phyloP scores from a whole-genome alignment of 2,888 invertebrate species.

The Ferdinandea cuprea region DNA sequence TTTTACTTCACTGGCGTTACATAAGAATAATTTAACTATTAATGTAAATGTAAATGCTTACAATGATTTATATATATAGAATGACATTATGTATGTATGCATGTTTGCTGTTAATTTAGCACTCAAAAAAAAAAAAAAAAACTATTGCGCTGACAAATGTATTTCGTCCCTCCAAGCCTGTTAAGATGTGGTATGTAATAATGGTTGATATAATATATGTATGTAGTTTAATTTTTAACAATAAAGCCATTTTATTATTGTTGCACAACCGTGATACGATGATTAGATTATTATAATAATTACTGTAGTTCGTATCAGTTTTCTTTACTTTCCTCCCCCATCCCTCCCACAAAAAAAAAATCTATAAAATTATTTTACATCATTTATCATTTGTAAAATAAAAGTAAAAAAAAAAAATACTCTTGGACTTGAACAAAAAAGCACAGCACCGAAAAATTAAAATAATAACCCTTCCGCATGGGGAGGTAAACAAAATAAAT shows the following conservation, averaged over 20 bases:
- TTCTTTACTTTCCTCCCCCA: conserved; percentile 27
- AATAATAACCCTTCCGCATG: background rate
- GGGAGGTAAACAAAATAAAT: background rate
- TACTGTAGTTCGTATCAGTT: conserved; percentile 63
- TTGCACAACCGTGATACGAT: conserved; percentile 9
- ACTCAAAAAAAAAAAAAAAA: conserved; percentile 15
- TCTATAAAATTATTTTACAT: background rate
- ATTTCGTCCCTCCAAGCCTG: conserved; percentile 6
- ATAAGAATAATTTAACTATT: conserved; percentile 15
- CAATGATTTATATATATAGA: conserved; percentile 30
- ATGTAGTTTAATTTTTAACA: conserved; percentile 6
- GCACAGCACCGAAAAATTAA: conserved; percentile 12
- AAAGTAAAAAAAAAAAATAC: background rate
- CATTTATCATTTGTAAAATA: background rate
- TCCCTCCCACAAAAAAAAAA: background rate
- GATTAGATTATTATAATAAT: conserved; percentile 1
- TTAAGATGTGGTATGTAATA: conserved; percentile 28
- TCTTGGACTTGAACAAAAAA: conserved; percentile 7
- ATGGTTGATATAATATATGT: conserved; percentile 17
- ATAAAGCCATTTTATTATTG: background rate
- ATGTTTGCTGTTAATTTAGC: conserved; percentile 54
- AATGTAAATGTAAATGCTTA: conserved; percentile 25
- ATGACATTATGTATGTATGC: conserved; percentile 46
- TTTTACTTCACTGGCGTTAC: conserved; percentile 63
- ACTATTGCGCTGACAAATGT: conserved; percentile 7